Evolutionary conservation across 2,113 vertebrate species (phyloP).

Genomic region (Oxyura jamaicensis): DNA sequence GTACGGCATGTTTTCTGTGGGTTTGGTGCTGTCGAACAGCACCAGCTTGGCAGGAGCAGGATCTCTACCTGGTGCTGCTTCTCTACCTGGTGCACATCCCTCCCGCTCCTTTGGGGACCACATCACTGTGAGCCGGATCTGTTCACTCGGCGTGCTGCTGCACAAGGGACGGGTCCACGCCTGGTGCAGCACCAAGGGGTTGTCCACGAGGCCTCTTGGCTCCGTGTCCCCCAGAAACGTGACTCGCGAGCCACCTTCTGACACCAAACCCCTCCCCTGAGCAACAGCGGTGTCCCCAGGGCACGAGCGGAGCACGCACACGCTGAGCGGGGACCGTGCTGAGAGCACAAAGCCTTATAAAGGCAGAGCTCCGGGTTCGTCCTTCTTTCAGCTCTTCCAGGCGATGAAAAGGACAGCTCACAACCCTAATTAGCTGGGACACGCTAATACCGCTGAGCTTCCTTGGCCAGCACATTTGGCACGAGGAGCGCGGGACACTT

Average conservation of each 20-base stretch:
- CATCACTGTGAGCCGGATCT: neutral
- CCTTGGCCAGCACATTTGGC: constrained; percentile 53
- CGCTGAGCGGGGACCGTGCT: neutral
- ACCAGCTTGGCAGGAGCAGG: neutral
- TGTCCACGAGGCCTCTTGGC: neutral
- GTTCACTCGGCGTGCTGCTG: accelerated
- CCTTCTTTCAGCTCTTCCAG: constrained; percentile 44
- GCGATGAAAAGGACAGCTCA: constrained; percentile 53
- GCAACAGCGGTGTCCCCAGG: neutral
- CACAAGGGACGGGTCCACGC: neutral
- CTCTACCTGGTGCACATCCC: neutral
- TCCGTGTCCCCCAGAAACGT: neutral
- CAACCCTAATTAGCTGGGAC: constrained; percentile 59
- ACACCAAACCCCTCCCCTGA: neutral
- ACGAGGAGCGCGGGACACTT: neutral
- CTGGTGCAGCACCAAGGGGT: neutral
- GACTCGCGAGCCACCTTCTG: neutral
- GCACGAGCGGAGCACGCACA: neutral
- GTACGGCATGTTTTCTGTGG: neutral
- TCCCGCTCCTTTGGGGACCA: neutral
- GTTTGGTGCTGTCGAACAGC: neutral
- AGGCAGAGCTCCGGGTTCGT: constrained; percentile 35
- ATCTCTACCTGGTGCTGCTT: neutral
- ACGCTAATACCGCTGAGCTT: constrained; percentile 60
- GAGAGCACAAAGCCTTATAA: constrained; percentile 58